Evolutionary conservation across 2,888 invertebrate genomes (phyloP).

Genomic region (Sesia apiformis): DNA sequence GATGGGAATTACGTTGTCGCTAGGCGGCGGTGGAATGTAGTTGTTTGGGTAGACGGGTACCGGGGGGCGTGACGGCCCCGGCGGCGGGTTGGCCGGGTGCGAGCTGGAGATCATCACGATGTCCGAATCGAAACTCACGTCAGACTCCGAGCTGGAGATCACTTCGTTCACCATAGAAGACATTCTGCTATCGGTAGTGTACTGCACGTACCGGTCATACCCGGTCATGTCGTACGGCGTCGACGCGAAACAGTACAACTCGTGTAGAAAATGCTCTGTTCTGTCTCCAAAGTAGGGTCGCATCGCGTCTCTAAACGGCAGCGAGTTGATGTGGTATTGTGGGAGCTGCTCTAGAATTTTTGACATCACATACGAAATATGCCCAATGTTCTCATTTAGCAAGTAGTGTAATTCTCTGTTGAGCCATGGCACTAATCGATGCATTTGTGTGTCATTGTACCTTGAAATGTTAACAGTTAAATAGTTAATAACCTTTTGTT

Average conservation of each 20-base stretch:
- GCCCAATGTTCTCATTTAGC: constrained; percentile 77
- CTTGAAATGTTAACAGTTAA: constrained; percentile 52
- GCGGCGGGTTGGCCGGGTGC: constrained; percentile 27
- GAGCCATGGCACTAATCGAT: constrained; percentile 91
- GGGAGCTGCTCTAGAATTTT: constrained; percentile 81
- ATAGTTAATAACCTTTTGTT: not conserved
- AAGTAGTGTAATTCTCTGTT: constrained; percentile 89
- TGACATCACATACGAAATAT: constrained; percentile 79
- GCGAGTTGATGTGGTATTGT: constrained; percentile 78
- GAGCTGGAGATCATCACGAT: constrained; percentile 50
- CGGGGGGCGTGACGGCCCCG: constrained; percentile 25
- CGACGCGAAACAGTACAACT: constrained; percentile 88
- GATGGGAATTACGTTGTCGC: constrained; percentile 47
- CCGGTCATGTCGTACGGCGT: constrained; percentile 90
- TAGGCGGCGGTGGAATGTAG: constrained; percentile 29
- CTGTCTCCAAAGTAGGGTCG: constrained; percentile 79
- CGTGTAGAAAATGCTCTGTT: constrained; percentile 92
- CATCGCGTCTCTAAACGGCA: constrained; percentile 81
- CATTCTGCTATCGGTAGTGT: constrained; percentile 72
- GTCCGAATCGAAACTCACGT: constrained; percentile 47
- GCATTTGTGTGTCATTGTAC: constrained; percentile 85
- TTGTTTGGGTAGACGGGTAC: constrained; percentile 36
- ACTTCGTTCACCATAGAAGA: constrained; percentile 74
- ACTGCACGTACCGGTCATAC: constrained; percentile 82
- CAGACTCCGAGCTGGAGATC: constrained; percentile 50